phyloP scores from a whole-genome alignment of 2,113 vertebrate species.

The Nibea albiflora region DNA sequence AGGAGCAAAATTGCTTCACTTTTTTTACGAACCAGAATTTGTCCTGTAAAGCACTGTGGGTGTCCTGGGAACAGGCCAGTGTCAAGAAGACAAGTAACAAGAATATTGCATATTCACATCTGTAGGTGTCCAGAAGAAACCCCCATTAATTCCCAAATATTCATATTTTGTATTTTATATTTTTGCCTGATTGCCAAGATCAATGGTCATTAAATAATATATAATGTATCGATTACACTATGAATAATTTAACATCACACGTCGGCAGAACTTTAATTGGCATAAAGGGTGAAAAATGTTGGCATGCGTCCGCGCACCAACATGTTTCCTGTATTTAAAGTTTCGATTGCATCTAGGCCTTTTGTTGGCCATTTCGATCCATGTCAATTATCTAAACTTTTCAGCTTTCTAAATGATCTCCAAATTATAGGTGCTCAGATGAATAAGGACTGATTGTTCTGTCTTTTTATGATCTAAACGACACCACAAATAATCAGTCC shows the following conservation, averaged over 20 bases:
- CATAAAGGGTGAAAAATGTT: neutral
- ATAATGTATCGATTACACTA: neutral
- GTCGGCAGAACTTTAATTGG: neutral
- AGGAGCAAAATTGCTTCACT: neutral
- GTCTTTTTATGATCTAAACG: constrained; percentile 14
- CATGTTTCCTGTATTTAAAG: neutral
- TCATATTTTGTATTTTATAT: neutral
- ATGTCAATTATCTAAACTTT: neutral
- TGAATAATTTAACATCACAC: neutral
- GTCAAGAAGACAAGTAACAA: neutral
- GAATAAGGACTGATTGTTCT: constrained; percentile 14
- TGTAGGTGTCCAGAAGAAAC: neutral
- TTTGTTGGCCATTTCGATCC: constrained; percentile 4
- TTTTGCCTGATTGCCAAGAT: neutral
- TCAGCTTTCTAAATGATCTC: neutral
- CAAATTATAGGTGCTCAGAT: neutral
- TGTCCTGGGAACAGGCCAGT: neutral
- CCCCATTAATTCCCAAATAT: neutral
- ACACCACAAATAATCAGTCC: constrained; percentile 39
- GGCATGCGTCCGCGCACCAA: neutral
- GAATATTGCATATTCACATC: constrained; percentile 1
- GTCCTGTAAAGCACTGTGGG: neutral
- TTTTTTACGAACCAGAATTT: neutral
- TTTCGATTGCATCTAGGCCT: neutral
- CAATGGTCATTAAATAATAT: neutral